Percentiles rank a stretch among this genome's conserved stretches.
Evolutionary conservation across 2,113 vertebrate genomes (phyloP).

Genomic region (Petrocephalus microphthalmus): DNA sequence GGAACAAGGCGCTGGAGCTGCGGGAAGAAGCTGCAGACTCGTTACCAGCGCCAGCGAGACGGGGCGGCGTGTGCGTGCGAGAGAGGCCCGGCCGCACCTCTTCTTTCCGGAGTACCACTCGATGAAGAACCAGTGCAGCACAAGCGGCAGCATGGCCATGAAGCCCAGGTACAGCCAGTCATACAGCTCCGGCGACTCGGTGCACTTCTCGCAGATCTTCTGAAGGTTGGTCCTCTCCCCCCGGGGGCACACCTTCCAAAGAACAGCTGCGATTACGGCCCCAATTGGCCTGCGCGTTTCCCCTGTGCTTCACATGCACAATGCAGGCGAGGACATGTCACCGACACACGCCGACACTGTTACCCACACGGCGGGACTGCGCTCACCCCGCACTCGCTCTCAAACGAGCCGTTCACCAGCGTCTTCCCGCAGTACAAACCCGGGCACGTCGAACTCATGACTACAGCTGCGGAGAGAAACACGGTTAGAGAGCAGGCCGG

Average conservation of each 20-base stretch:
- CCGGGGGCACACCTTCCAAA: slow-evolving; percentile 79
- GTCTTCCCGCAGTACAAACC: slow-evolving; percentile 81
- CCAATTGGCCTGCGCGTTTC: neutral
- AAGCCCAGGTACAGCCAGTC: slow-evolving; percentile 98
- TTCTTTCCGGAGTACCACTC: slow-evolving; percentile 98
- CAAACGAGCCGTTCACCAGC: slow-evolving; percentile 58
- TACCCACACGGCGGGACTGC: neutral
- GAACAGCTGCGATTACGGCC: neutral
- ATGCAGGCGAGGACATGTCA: no score
- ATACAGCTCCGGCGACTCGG: slow-evolving; percentile 77
- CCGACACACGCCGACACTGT: neutral
- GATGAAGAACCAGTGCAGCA: slow-evolving; percentile 97
- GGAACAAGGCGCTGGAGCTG: slow-evolving; percentile 86
- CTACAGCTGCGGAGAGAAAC: slow-evolving; percentile 64
- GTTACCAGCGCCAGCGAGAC: neutral
- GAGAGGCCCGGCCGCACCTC: slow-evolving; percentile 60
- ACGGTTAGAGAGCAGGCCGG: neutral
- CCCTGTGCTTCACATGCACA: neutral
- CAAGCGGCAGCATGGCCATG: slow-evolving; percentile 92
- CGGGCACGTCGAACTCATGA: slow-evolving; percentile 76
- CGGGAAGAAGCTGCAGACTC: neutral
- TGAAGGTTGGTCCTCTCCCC: slow-evolving; percentile 75
- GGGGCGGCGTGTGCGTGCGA: neutral
- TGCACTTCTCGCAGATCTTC: slow-evolving; percentile 80
- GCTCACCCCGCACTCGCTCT: slow-evolving; percentile 83